Evolutionary conservation across 2,797 vertebrate genomes (phyloP).

Genomic region (Clarias pachynema): DNA sequence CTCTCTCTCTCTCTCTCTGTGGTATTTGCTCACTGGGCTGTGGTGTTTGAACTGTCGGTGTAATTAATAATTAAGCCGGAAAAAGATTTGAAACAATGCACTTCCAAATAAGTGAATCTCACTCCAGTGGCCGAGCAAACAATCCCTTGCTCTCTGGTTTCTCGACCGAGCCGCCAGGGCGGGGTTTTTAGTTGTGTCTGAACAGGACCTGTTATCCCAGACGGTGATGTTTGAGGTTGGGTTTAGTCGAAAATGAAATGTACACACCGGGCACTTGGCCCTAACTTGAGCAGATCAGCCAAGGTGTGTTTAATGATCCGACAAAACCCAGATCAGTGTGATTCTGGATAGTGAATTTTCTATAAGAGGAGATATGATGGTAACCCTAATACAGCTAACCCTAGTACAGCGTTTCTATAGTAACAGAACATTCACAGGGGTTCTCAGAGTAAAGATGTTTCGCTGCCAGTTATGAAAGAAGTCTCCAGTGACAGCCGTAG

Average conservation of each 20-base stretch:
- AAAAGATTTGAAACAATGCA: constrained; percentile 24
- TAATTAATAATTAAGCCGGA: constrained; percentile 48
- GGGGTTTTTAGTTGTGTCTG: not conserved
- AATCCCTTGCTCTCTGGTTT: not conserved
- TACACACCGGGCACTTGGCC: not conserved
- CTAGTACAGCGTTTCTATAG: not conserved
- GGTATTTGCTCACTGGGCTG: constrained; percentile 46
- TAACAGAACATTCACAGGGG: not conserved
- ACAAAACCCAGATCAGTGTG: not conserved
- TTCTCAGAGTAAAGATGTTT: not conserved
- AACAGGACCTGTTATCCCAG: not conserved
- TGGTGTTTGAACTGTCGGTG: constrained; percentile 30
- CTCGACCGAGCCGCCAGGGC: not conserved
- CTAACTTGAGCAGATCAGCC: not conserved
- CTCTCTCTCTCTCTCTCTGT: not conserved
- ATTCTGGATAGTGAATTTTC: not conserved
- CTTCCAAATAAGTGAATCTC: constrained; percentile 10
- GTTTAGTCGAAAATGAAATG: not conserved
- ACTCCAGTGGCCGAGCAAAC: not conserved
- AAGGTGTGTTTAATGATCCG: not conserved
- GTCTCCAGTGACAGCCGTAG: not conserved
- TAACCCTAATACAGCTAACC: not conserved
- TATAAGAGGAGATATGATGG: not conserved
- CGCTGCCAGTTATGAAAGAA: not conserved
- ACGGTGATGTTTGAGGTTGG: not conserved